Conservation (phyloP, 30 jellyfish, hydroid and myxozoan genomes). For the Kudoa iwatai region DNA sequence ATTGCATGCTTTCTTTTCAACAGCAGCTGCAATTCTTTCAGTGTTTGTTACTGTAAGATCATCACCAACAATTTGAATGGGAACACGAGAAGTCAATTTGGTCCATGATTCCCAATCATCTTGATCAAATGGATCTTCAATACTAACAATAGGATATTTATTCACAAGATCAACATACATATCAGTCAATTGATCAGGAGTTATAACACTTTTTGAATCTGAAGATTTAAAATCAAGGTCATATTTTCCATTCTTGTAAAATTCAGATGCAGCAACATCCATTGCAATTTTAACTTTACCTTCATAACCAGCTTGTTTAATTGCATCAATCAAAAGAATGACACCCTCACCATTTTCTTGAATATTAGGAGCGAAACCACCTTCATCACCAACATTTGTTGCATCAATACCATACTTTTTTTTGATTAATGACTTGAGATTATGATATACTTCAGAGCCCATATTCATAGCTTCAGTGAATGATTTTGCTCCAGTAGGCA, state of each 20-base stretch:
- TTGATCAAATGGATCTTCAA: slow-evolving; percentile 71
- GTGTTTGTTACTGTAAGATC: slow-evolving; percentile 95
- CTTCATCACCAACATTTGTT: slow-evolving; percentile 85
- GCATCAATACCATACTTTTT: slow-evolving; percentile 53
- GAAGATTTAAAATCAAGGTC: slow-evolving; percentile 54
- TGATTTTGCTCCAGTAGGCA: slow-evolving; percentile 44
- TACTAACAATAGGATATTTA: slow-evolving; percentile 31
- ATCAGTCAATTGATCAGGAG: slow-evolving; percentile 7
- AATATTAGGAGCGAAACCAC: slow-evolving; percentile 87
- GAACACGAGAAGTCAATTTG: slow-evolving; percentile 10
- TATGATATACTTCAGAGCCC: slow-evolving; percentile 48
- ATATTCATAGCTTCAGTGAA: slow-evolving; percentile 58
- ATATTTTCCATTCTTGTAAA: slow-evolving; percentile 6
- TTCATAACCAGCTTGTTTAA: slow-evolving; percentile 48
- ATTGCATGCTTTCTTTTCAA: slow-evolving; percentile 76
- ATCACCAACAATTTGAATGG: slow-evolving; percentile 71
- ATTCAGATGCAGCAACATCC: slow-evolving; percentile 96
- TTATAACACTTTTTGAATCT: slow-evolving; percentile 15
- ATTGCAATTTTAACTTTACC: slow-evolving; percentile 58
- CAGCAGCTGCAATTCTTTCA: slow-evolving; percentile 33
- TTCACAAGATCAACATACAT: slow-evolving; percentile 9
- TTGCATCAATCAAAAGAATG: slow-evolving; percentile 26
- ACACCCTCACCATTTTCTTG: slow-evolving; percentile 41
- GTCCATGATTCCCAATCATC: slow-evolving; percentile 88
- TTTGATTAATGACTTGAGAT: slow-evolving; percentile 24